A percentile compares a stretch with the other conserved stretches of the same genome.
Evolutionary conservation across 2,113 vertebrate genomes (phyloP).

Genomic region (Sturnira hondurensis): DNA sequence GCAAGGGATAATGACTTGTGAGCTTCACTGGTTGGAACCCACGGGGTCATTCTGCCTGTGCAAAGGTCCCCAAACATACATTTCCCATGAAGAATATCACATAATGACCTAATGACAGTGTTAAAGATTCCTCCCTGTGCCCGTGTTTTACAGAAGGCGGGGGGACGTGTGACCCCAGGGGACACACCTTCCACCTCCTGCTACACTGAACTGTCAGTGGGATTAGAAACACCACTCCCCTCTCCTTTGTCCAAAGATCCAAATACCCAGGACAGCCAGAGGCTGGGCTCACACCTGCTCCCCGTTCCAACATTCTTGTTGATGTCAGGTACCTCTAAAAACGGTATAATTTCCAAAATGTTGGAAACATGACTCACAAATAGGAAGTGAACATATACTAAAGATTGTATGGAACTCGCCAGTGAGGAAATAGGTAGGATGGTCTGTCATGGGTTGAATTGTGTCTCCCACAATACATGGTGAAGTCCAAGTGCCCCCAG

Average conservation of each 20-base stretch:
- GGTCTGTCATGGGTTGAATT: neutral
- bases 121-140: neutral
- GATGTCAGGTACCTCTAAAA: neutral
- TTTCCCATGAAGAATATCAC: neutral
- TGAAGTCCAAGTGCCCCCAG: neutral
- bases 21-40: neutral
- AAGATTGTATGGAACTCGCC: neutral
- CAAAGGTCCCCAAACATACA: neutral
- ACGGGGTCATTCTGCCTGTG: neutral
- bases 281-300: neutral
- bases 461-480: neutral
- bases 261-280: neutral
- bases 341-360: neutral
- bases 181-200: neutral
- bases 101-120: neutral
- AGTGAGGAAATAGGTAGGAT: neutral
- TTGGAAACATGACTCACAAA: neutral
- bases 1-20: neutral
- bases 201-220: neutral
- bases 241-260: neutral
- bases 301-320: neutral
- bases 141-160: neutral
- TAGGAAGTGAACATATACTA: neutral
- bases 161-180: neutral
- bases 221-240: neutral